Base-by-base conservation (phyloP, 2,888 invertebrate species). In the Lucinisca nassula region DNA sequence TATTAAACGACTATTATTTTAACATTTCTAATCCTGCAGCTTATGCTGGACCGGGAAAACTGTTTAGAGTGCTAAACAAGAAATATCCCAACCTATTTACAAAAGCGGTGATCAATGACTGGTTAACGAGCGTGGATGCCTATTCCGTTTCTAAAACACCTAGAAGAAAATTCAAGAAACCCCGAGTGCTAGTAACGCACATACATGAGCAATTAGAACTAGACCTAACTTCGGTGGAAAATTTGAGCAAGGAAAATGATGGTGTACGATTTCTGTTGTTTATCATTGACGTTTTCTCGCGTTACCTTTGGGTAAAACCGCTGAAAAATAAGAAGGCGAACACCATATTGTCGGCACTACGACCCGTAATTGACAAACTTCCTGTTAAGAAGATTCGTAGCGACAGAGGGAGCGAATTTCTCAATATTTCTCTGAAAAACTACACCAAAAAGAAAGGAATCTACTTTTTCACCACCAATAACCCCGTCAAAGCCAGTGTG, bases 161-260 rank as follows among this genome's bases (percentile, higher is more conserved):
- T 6, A 55, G 73, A 32, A 75, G 77, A n/a, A 79, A 77, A 58
- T 80, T 85, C 27, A 82, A 70, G 72, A 85, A 49, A 14, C 51
- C 74, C 14, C 49, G 51, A 27, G 85, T 85, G 12, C 27, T 70
- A 27, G 82, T 85, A 32, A 67, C 80, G 1, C 70, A 75, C 27
- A 84, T 83, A 21, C 58, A 67, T 70, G 87, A 83, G 45, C 80
- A 87, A 37, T 72, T 55, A 37, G 80, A 87, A 72, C 67, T 61
- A 38, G 80, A 83, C n/a, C n/a, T n/a, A n/a, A n/a, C n/a, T n/a
- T n/a, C n/a, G n/a, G n/a, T n/a, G n/a, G n/a, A n/a, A n/a, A n/a
- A n/a, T n/a, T n/a, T n/a, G n/a, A n/a, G n/a, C n/a, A n/a, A n/a
- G n/a, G n/a, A n/a, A n/a, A n/a, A 79, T 35, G 79, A 79, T 35